phyloP scores from a whole-genome alignment of 2,888 invertebrate genomes.

The Crossocerus cetratus region DNA sequence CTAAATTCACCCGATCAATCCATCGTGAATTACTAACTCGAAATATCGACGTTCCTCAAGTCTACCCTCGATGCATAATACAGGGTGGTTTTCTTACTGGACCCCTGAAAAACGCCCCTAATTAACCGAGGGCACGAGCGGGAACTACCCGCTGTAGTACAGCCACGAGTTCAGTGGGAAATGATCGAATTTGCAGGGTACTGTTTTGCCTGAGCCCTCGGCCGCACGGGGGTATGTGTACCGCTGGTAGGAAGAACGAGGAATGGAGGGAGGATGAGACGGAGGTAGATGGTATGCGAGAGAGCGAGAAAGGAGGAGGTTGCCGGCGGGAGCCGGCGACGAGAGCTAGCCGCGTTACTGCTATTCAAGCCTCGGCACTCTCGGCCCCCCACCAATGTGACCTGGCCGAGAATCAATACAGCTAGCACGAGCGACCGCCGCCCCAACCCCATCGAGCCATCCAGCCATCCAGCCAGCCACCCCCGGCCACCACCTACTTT shows the following conservation, averaged over 20 bases:
- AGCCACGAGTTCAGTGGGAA: too few relatives aligned
- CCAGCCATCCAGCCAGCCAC: conserved; percentile 52
- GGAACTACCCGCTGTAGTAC: too few relatives aligned
- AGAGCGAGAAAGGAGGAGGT: neutral
- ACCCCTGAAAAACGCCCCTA: too few relatives aligned
- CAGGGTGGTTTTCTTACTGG: too few relatives aligned
- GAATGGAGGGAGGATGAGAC: neutral
- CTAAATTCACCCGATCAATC: too few relatives aligned
- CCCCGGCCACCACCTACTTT: conserved; percentile 46
- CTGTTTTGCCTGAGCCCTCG: too few relatives aligned
- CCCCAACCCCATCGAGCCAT: conserved; percentile 64
- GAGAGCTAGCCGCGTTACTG: conserved; percentile 35
- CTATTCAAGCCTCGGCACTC: conserved; percentile 35
- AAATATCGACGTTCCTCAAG: too few relatives aligned
- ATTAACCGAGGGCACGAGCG: too few relatives aligned
- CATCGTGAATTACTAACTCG: too few relatives aligned
- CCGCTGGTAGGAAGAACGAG: conserved; percentile 15
- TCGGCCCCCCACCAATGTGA: conserved; percentile 62
- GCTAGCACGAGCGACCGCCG: conserved; percentile 68
- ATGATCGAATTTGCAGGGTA: too few relatives aligned
- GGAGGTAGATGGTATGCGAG: neutral
- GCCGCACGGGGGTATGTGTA: conserved; percentile 1
- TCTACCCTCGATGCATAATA: too few relatives aligned
- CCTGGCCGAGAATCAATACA: conserved; percentile 75
- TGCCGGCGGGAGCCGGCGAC: conserved; percentile 41